Evolutionary conservation across 2,888 invertebrate genomes (phyloP), one percentile per base, ranked within the genome.

Genomic region (Junonia oenone): DNA sequence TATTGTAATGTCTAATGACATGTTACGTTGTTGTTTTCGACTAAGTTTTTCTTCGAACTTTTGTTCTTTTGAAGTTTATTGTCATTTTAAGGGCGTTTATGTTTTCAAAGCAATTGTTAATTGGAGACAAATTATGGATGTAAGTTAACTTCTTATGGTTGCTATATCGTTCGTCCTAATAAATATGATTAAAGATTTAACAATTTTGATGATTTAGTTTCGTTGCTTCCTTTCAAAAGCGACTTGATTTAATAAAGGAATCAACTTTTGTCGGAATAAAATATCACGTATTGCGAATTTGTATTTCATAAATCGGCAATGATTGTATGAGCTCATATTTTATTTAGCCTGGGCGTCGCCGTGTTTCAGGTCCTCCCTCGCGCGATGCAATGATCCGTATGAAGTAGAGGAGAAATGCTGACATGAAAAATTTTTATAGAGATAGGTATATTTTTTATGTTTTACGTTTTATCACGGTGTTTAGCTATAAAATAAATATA

Each of bases 241-340:
- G 22, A 5, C 22, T 22, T 22, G 5, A 22, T 22, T 22, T 3
- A 22, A 22, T 22, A 22, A 22, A 22, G 22, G 5, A 22, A 22
- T 22, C 22, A 22, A 2, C 22, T 3, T 22, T 22, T 5, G 5
- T 5, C 5, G 22, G 5, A 5, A 22, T 5, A 22, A 22, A 17
- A 9, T 11, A 8, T 8, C 17, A 38, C 17, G 11, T 38, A 38
- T 6, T 4, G 11, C 15, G 6, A 6, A 38, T 19, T 40, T 35
- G 15, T 51, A 26, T 51, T 45, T 51, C 51, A 51, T 51, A 51
- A 22, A 9, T 11, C 33, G 9, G 26, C 45, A 35, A 45, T 40
- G 51, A 35, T 29, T 51, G n/a, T 22, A 45, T n/a, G 33, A 29
- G 6, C 19, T 53, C 29, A 53, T 53, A 29, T 46, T 38, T 53